A percentile compares a stretch with the other conserved stretches of the same genome.
These are phyloP conservation scores for Sapayoa aenigma DNA, from an alignment of 2,113 vertebrate species.

Conservation along the genomic window DNA sequence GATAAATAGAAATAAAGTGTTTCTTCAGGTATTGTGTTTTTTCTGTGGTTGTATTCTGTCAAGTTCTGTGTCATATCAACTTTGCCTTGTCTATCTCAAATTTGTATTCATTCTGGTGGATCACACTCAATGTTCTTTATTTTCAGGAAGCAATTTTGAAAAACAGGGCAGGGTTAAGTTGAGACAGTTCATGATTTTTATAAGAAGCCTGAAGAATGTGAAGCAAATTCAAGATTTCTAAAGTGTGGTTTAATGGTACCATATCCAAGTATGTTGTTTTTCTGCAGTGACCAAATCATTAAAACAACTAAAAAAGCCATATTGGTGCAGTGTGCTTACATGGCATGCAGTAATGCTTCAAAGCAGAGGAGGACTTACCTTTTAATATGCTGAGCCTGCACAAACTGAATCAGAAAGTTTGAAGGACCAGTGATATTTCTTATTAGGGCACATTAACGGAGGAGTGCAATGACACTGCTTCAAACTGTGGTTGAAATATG, in stretches of 20 bases:
- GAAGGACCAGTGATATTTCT: background rate
- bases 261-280: slow-evolving; percentile 5
- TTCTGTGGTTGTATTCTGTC: background rate
- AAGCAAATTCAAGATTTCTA: background rate
- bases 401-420: background rate
- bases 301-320: slow-evolving; percentile 6
- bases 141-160: slow-evolving; percentile 34
- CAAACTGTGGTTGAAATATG: background rate
- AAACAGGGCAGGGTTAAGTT: slow-evolving; percentile 25
- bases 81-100: background rate
- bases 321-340: background rate
- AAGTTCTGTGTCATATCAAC: background rate
- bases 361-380: background rate
- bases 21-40: background rate
- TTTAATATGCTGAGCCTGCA: background rate
- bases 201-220: slow-evolving; percentile 24
- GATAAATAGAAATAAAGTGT: background rate
- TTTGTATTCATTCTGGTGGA: background rate
- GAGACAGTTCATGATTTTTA: background rate
- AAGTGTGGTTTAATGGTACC: background rate
- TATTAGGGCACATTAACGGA: background rate
- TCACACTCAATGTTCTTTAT: background rate
- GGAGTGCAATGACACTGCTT: background rate
- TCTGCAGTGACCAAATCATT: background rate
- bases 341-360: background rate